Evolutionary conservation across 2,888 invertebrate genomes (phyloP).

Genomic region (Orchesella flavescens): DNA sequence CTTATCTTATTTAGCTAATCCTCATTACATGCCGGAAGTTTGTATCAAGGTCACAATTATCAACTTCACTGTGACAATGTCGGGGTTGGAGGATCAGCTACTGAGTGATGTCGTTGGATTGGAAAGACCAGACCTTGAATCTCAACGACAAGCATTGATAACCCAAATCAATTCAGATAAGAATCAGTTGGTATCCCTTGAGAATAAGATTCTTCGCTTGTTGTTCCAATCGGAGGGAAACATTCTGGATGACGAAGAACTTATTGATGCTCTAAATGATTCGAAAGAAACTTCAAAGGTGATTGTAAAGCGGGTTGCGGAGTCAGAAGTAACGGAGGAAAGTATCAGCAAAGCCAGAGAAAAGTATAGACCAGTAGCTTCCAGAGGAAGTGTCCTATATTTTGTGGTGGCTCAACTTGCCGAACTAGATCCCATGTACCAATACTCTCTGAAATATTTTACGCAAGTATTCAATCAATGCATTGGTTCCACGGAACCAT

Average conservation of each 20-base stretch:
- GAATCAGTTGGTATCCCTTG: conserved; percentile 86
- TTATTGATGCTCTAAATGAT: conserved; percentile 91
- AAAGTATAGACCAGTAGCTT: conserved; percentile 88
- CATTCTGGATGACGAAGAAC: conserved; percentile 93
- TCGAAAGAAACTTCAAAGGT: conserved; percentile 94
- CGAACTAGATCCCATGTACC: conserved; percentile 96
- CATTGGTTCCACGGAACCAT: conserved; percentile 78
- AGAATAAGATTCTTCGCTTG: conserved; percentile 90
- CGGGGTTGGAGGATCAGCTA: conserved; percentile 92
- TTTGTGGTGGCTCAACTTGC: conserved; percentile 91
- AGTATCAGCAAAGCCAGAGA: conserved; percentile 89
- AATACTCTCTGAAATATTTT: conserved; percentile 93
- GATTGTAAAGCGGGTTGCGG: conserved; percentile 88
- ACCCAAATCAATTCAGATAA: conserved; percentile 89
- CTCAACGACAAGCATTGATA: conserved; percentile 86
- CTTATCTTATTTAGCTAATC: too few species aligned
- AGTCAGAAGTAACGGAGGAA: conserved; percentile 90
- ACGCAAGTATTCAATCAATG: conserved; percentile 84
- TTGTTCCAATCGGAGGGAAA: conserved; percentile 89
- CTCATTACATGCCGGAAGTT: conserved; percentile 93
- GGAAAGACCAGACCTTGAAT: conserved; percentile 90
- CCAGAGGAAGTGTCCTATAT: conserved; percentile 90
- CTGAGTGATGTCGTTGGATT: conserved; percentile 92
- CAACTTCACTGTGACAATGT: conserved; percentile 92
- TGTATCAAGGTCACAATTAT: conserved; percentile 94